Conservation (phyloP, 1,140 invertebrate species). For the Hyposmocoma kahamanoa region DNA sequence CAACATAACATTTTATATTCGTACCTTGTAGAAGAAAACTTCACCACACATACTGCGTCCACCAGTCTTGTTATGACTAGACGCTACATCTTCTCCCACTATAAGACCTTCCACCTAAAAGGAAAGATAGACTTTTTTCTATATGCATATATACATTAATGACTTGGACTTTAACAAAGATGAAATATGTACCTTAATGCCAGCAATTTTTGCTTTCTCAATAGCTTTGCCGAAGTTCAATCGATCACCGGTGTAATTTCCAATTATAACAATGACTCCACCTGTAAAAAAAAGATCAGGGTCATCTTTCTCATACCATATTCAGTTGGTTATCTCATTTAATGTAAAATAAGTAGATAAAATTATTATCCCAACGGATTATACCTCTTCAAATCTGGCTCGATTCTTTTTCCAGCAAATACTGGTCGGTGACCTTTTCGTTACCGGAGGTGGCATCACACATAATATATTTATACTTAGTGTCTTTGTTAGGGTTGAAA, state of each 20-base stretch:
- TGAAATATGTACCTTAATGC: conserved; percentile 73
- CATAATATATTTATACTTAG: too few species aligned
- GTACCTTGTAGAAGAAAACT: conserved; percentile 82
- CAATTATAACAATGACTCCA: conserved; percentile 83
- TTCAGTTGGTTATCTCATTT: too few species aligned
- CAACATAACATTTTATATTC: too few species aligned
- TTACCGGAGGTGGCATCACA: too few species aligned
- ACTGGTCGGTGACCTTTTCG: too few species aligned
- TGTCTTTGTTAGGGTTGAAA: too few species aligned
- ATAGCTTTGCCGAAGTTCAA: conserved; percentile 90
- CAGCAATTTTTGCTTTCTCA: conserved; percentile 79
- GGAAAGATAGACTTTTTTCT: too few species aligned
- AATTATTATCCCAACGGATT: too few species aligned
- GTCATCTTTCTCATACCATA: conserved; percentile 14
- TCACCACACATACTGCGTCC: conserved; percentile 85
- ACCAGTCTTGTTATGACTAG: conserved; percentile 77
- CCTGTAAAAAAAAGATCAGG: too few species aligned
- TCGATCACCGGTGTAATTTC: conserved; percentile 92
- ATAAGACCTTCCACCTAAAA: conserved; percentile 78
- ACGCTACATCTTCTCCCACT: conserved; percentile 84
- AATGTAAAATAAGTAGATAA: too few species aligned
- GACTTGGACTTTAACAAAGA: too few species aligned
- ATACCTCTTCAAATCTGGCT: not conserved
- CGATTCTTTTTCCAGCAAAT: not conserved
- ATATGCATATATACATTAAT: not conserved